phyloP scores from a whole-genome alignment of 2,797 vertebrate species.

The Rhynchotus rufescens region DNA sequence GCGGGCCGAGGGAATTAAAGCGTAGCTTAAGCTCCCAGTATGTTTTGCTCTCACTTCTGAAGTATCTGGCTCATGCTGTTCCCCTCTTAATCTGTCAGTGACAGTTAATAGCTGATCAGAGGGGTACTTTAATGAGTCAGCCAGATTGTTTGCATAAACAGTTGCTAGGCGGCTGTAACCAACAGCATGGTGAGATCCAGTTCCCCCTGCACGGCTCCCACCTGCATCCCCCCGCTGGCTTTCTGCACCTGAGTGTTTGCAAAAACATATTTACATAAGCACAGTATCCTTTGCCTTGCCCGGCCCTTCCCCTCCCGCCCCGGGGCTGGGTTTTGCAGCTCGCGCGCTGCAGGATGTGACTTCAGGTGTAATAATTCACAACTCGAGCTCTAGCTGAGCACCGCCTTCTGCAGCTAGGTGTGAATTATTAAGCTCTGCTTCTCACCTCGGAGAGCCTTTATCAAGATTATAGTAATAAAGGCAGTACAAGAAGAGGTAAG shows the following conservation, averaged over 20 bases:
- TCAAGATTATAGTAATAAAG: background rate
- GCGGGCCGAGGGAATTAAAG: constrained; percentile 23
- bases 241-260: background rate
- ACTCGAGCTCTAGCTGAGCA: background rate
- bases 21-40: background rate
- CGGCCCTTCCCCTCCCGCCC: background rate
- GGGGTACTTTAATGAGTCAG: constrained; percentile 29
- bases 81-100: constrained; percentile 44
- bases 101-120: constrained; percentile 54
- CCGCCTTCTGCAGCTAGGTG: background rate
- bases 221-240: background rate
- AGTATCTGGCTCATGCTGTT: constrained; percentile 44
- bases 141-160: constrained; percentile 42
- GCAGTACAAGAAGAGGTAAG: background rate
- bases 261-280: rapidly evolving
- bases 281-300: background rate
- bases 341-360: background rate
- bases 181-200: background rate
- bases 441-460: constrained; percentile 5
- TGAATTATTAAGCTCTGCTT: background rate
- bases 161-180: constrained; percentile 19
- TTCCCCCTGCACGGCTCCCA: background rate
- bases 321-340: background rate
- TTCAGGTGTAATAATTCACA: background rate
- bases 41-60: constrained; percentile 39